phyloP scores from a whole-genome alignment of 2,797 vertebrate genomes.

The Hephaestus fuliginosus region DNA sequence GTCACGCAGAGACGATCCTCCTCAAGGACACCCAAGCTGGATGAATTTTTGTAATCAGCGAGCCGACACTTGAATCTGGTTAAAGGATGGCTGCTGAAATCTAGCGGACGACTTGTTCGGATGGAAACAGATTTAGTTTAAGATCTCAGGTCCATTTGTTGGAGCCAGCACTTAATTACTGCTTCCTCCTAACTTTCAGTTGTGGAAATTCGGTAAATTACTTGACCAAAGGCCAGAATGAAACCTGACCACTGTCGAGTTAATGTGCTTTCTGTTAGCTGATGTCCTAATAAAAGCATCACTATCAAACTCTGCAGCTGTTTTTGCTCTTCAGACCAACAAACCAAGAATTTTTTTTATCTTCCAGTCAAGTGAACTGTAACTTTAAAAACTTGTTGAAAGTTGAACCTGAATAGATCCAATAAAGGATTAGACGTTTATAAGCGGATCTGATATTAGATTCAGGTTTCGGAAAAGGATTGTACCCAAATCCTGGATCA shows the following conservation, averaged over 20 bases:
- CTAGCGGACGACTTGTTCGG: background rate
- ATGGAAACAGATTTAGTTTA: background rate
- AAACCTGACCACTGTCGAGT: background rate
- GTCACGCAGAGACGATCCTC: background rate
- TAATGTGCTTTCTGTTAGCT: background rate
- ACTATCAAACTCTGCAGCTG: background rate
- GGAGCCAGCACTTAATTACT: background rate
- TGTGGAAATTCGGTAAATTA: background rate
- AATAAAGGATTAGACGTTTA: background rate
- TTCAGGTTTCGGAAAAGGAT: background rate
- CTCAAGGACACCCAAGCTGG: slow-evolving; percentile 26
- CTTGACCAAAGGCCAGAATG: background rate
- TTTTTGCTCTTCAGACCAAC: background rate
- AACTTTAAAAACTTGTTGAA: background rate
- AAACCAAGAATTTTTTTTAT: background rate
- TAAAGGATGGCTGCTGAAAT: background rate
- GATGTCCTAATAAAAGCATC: background rate
- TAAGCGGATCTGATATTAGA: background rate
- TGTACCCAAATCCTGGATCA: background rate
- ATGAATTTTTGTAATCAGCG: slow-evolving; percentile 7
- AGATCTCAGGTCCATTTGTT: background rate
- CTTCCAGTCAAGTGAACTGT: background rate
- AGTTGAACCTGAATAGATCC: background rate
- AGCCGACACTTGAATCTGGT: too few relatives aligned
- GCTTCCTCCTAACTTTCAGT: background rate